A percentile compares a stretch with the other conserved stretches of the same genome.
phyloP scores from a whole-genome alignment of 2,113 vertebrate species.

The Coturnix japonica region DNA sequence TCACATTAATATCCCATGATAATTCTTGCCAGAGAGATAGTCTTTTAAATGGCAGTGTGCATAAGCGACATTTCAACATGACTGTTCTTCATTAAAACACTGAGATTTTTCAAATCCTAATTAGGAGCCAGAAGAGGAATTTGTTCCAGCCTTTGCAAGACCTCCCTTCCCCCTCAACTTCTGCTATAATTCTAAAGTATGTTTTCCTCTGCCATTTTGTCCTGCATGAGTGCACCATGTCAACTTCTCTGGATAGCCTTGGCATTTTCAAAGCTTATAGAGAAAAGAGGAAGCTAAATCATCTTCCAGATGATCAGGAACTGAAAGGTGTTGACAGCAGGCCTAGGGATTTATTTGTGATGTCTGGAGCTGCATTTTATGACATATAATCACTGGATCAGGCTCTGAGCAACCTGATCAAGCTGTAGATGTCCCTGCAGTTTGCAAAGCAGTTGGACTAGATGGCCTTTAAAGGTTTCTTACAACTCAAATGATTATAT shows the following conservation, averaged over 20 bases:
- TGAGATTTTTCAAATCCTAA: slow-evolving; percentile 32
- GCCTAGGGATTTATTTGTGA: neutral
- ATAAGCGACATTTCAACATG: neutral
- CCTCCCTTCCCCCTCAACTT: neutral
- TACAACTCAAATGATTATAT: too few species aligned
- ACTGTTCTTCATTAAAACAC: slow-evolving; percentile 26
- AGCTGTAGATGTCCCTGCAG: too few species aligned
- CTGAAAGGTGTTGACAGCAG: neutral
- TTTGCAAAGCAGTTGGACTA: too few species aligned
- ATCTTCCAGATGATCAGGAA: neutral
- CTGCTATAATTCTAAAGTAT: neutral
- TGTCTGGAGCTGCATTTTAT: neutral
- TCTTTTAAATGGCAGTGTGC: neutral
- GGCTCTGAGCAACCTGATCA: too few species aligned
- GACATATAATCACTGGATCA: neutral
- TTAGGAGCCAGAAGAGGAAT: slow-evolving; percentile 29
- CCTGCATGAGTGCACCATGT: neutral
- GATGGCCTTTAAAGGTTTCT: too few species aligned
- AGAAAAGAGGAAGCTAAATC: neutral
- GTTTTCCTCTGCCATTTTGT: neutral
- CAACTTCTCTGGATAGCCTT: neutral
- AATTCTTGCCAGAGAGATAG: neutral
- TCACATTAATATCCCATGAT: neutral
- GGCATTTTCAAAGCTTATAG: neutral
- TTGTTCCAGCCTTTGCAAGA: neutral